Conservation (phyloP, 2,113 vertebrate species). For the Laticauda laticaudata region DNA sequence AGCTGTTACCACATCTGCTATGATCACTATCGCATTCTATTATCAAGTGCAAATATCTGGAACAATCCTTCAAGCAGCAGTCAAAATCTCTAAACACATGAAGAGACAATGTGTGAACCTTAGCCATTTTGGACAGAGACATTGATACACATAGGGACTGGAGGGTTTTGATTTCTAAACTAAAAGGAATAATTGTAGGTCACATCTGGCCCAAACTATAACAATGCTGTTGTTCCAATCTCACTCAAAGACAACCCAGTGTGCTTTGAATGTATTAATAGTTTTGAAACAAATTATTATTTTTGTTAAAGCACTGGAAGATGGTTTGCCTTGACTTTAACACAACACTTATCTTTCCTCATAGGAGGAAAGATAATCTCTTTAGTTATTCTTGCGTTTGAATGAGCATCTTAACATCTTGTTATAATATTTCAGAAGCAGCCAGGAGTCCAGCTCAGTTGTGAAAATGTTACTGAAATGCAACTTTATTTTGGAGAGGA, state of each 20-base stretch:
- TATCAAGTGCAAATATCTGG: conserved; percentile 18
- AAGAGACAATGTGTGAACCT: not conserved
- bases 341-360: not conserved
- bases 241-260: not conserved
- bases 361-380: not conserved
- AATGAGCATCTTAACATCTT: not conserved
- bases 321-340: not conserved
- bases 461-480: fast-evolving
- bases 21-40: conserved; percentile 43
- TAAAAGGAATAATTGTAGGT: not conserved
- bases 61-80: conserved; percentile 14
- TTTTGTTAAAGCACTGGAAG: not conserved
- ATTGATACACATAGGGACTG: fast-evolving
- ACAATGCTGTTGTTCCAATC: not conserved
- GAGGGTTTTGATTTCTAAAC: not conserved
- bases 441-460: not conserved
- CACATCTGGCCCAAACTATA: not conserved
- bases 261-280: not conserved
- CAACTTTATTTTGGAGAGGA: fast-evolving
- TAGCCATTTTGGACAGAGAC: not conserved
- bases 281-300: not conserved
- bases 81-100: conserved; percentile 1
- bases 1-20: conserved; percentile 40
- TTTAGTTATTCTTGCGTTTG: not conserved
- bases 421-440: not conserved